These are phyloP conservation scores for Polypedilum vanderplanki DNA, from an alignment of 1,140 invertebrate genomes.

Conservation along the genomic window DNA sequence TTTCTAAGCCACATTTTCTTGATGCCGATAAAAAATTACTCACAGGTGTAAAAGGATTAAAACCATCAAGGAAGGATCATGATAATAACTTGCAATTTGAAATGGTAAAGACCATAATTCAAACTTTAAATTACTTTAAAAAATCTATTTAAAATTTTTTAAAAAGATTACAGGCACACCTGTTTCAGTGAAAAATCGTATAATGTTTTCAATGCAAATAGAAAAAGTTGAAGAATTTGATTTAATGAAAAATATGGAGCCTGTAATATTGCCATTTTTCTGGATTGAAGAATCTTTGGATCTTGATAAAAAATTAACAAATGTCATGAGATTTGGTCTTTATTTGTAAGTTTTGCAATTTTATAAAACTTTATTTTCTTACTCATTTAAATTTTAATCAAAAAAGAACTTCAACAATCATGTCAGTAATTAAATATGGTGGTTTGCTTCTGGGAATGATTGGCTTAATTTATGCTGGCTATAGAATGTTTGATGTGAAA, in stretches of 20 bases:
- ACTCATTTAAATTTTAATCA: neutral
- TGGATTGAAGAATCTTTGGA: neutral
- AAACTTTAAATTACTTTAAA: neutral
- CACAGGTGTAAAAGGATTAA: neutral
- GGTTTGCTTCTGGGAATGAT: neutral
- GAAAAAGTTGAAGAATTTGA: neutral
- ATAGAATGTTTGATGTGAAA: neutral
- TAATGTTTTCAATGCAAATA: neutral
- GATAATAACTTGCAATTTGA: neutral
- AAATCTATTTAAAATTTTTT: neutral
- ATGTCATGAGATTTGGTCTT: neutral
- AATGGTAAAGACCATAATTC: neutral
- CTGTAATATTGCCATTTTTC: neutral
- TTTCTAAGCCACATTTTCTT: neutral
- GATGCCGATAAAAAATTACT: neutral
- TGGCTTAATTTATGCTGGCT: neutral
- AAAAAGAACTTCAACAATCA: neutral
- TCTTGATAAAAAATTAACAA: neutral
- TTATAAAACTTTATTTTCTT: neutral
- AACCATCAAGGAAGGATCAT: neutral
- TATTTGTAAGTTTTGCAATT: neutral
- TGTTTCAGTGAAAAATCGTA: neutral
- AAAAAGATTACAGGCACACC: neutral
- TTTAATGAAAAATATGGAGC: neutral
- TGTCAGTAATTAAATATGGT: neutral